Evolutionary conservation across 2,113 vertebrate genomes (phyloP), one percentile per base, ranked within the genome.

Genomic region (Corythaeola cristata): DNA sequence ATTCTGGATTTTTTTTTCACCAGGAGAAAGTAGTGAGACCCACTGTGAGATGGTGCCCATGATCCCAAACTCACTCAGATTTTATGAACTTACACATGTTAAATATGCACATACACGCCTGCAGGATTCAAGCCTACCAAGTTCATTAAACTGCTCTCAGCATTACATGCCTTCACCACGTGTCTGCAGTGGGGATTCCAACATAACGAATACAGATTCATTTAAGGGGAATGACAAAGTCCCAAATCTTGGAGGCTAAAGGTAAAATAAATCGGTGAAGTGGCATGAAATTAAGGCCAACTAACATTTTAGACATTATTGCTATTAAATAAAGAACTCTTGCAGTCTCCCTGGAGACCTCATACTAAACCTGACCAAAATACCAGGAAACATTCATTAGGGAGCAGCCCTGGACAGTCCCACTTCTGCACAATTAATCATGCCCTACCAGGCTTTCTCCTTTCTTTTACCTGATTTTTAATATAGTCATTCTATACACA

Each of bases 31-130:
- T 5, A 63, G n/a, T 8, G 39, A 52, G 35, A 16, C 9, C 33
- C 17, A 14, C 33, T 76, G 44, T 59, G 44, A 55, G 30, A 58
- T 8, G 3, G 1, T 66, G 47, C 12, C 67, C 37, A 20, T 4
- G 41, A 80, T 26, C 47, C 45, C 90, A 62, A 58, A 91, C 28
- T 84, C 58, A 30, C 15, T n/a, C 33, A 24, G 62, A 32, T 59
- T 47, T 63, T 81, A 68, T 21, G 9, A 35, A 22, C 4, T 33
- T 32, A 24, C 5, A 9, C 1, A 5, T 6, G 1, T 39, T 30
- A 24, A 64, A 5, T 33, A 27, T 2, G 13, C 9, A 52, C 30
- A 9, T 4, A 21, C 0, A 20, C 4, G 7, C 9, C 5, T n/a
- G 45, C 15, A 69, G 45, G 32, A 75, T 24, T 53, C 55, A 75